Evolutionary conservation across 2,888 invertebrate species (phyloP).

Genomic region (Ashinkailepas kermadecensis): DNA sequence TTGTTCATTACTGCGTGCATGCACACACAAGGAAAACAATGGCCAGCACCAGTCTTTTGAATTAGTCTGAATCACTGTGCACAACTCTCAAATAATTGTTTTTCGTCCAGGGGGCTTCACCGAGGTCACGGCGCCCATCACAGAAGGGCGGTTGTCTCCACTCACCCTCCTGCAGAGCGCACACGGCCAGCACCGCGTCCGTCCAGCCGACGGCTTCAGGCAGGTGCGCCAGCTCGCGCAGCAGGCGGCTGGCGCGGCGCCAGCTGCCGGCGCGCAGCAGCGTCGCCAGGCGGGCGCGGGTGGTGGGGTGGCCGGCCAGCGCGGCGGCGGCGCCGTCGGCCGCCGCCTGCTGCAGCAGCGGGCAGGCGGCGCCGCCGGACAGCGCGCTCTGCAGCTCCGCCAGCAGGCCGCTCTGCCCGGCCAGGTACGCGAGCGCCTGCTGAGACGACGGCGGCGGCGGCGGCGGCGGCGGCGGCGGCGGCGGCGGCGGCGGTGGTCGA

Average conservation of each 20-base stretch:
- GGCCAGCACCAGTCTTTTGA: too few relatives aligned
- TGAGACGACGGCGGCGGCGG: constrained; percentile 22
- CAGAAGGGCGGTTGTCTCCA: neutral
- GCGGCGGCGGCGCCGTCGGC: constrained; percentile 21
- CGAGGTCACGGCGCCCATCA: constrained; percentile 8
- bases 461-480: neutral
- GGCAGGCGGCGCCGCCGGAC: constrained; percentile 11
- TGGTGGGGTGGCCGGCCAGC: neutral
- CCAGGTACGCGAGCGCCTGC: constrained; percentile 8
- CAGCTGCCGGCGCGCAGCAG: constrained; percentile 1
- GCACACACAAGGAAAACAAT: too few relatives aligned
- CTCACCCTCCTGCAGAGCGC: constrained; percentile 5
- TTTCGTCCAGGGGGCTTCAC: neutral
- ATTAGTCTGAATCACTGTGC: too few relatives aligned
- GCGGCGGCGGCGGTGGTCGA: constrained; percentile 1
- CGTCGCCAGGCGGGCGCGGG: constrained; percentile 24
- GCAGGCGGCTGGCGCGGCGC: neutral
- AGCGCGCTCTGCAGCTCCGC: neutral
- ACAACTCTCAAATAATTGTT: neutral
- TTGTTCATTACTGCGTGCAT: too few relatives aligned
- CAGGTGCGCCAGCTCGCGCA: constrained; percentile 9
- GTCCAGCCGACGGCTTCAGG: constrained; percentile 9
- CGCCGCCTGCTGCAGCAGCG: constrained; percentile 17
- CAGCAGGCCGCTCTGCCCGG: neutral
- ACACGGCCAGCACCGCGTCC: constrained; percentile 6